A percentile compares a stretch with the other conserved stretches of the same genome.
Conservation (phyloP, 2,113 vertebrate species). For the Pungitius pungitius region DNA sequence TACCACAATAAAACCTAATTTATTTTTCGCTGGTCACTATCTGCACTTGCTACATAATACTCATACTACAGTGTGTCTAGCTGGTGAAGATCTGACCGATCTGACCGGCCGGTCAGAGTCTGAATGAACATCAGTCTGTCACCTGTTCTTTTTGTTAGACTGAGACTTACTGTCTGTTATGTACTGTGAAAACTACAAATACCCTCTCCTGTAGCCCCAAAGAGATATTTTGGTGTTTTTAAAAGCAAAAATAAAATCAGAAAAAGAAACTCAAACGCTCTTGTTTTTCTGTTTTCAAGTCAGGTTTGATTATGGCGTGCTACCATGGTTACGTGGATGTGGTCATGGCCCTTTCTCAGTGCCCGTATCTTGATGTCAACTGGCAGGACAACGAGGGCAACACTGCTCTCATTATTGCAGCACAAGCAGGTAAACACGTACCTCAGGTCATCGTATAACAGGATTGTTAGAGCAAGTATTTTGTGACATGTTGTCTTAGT, state of each 20-base stretch:
- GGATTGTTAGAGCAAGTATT: neutral
- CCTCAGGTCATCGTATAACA: neutral
- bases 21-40: neutral
- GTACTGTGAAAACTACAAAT: neutral
- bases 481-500: neutral
- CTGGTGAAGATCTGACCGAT: neutral
- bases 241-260: constrained; percentile 7
- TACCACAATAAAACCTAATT: neutral
- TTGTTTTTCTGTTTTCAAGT: constrained; percentile 76
- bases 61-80: neutral
- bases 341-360: constrained; percentile 90
- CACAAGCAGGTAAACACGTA: constrained; percentile 91
- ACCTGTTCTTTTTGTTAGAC: neutral
- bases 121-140: neutral
- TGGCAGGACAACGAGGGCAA: constrained; percentile 99
- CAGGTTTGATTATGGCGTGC: constrained; percentile 91
- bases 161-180: neutral
- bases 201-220: neutral
- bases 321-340: constrained; percentile 94
- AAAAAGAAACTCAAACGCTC: neutral
- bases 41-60: neutral
- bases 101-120: neutral
- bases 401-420: constrained; percentile 92
- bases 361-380: constrained; percentile 93
- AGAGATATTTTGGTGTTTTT: neutral